Conservation (phyloP, 2,888 invertebrate genomes). For the Melinopterus prodromus region DNA sequence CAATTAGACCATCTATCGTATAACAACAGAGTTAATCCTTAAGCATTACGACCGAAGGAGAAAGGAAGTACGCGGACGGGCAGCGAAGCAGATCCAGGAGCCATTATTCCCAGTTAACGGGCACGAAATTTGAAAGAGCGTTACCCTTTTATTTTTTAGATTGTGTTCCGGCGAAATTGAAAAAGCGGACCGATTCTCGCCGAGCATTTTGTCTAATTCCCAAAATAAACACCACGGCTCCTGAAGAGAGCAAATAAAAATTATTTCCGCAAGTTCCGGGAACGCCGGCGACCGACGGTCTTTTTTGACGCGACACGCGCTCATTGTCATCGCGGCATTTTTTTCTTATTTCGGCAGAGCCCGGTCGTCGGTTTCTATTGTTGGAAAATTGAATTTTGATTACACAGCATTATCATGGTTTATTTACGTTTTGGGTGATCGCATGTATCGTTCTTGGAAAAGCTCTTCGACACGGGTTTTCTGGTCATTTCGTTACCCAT, state of each 20-base stretch:
- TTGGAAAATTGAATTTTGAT: constrained; percentile 4
- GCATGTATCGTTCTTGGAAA: not conserved
- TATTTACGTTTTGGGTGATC: constrained; percentile 4
- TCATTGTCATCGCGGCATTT: not conserved
- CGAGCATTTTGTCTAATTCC: not conserved
- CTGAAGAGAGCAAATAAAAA: not conserved
- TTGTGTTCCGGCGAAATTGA: constrained; percentile 4
- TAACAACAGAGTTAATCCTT: not conserved
- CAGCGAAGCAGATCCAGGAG: not conserved
- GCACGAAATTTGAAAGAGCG: not conserved
- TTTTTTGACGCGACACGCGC: not conserved
- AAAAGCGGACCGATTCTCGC: not conserved
- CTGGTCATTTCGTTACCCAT: not conserved
- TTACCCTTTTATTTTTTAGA: not conserved
- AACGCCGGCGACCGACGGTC: not conserved
- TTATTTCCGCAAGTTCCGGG: constrained; percentile 4
- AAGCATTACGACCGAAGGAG: not conserved
- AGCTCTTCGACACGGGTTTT: not conserved
- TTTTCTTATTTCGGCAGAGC: not conserved
- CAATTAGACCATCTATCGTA: not conserved
- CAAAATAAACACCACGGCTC: not conserved
- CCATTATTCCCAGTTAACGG: not conserved
- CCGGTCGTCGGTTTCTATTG: not conserved
- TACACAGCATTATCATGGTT: constrained; percentile 4
- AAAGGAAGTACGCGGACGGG: not conserved